Base-by-base conservation (phyloP, 2,888 invertebrate species). In the Ecliptopera silaceata region DNA sequence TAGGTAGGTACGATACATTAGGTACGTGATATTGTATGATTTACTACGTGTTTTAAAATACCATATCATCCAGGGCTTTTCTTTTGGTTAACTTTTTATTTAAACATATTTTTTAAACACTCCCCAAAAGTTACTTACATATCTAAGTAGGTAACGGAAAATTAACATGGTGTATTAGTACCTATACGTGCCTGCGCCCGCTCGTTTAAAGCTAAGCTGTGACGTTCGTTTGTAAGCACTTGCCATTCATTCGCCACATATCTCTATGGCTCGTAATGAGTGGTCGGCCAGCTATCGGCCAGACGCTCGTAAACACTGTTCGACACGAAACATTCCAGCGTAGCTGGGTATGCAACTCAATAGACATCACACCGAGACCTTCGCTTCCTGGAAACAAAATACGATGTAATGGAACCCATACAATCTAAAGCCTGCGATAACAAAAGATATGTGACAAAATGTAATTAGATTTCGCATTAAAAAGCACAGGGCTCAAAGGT, bases 231-330 rank as follows among this genome's bases (percentile, higher is more conserved):
- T 80, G 85, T 82, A 78, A 84, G 81, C 80, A 79, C 81, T 84
- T 80, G 79, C 86, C 83, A 88, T 88, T 88, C 89, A 87, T 88
- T 84, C 82, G 46, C 80, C 76, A 80, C 86, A 82, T 78, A 86
- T 85, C 87, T 88, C 86, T 88, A 89, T 88, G 84, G 83, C 75
- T 76, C 78, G 82, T 88, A 88, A 89, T 86, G 88, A 87, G 82
- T 77, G 76, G 80, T 69, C 77, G 79, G 77, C 73, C 79, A 77
- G 83, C 84, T 87, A 87, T 88, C 88, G 87, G 81, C 79, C 76
- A 78, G 80, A 72, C 82, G 87, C 85, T 88, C 89, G 85, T 89
- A 89, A 89, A 89, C 83, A 78, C 78, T 79, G 79, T 80, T 81
- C 83, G 76, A 81, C 86, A 77, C 82, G 81, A 84, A 79, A 73